phyloP scores from a whole-genome alignment of 2,888 invertebrate species.

The Hypomecis atomaria region DNA sequence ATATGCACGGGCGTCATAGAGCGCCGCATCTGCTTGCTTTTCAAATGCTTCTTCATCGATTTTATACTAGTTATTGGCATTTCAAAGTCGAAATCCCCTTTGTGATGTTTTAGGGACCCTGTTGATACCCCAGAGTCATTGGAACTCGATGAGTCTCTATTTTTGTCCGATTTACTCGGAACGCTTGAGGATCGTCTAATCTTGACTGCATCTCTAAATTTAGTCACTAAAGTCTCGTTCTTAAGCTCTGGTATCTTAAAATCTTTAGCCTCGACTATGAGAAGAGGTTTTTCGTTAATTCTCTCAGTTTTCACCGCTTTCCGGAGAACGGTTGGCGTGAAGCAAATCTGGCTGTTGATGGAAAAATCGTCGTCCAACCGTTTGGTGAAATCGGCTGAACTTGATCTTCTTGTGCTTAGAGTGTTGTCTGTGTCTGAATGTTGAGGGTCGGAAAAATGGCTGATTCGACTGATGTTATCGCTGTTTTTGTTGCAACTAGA shows the following conservation, averaged over 20 bases:
- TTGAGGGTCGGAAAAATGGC: conserved; percentile 80
- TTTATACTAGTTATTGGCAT: conserved; percentile 79
- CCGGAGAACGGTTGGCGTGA: conserved; percentile 74
- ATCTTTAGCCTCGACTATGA: conserved; percentile 60
- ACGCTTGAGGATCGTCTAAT: conserved; percentile 88
- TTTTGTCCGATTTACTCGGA: conserved; percentile 88
- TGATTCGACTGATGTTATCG: conserved; percentile 82
- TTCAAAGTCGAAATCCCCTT: conserved; percentile 86
- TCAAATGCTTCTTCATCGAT: conserved; percentile 74
- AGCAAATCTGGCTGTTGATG: conserved; percentile 67
- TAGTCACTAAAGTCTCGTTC: conserved; percentile 73
- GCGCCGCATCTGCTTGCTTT: conserved; percentile 75
- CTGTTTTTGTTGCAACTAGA: conserved; percentile 75
- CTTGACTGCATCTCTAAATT: conserved; percentile 84
- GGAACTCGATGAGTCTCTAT: conserved; percentile 88
- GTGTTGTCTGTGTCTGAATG: conserved; percentile 76
- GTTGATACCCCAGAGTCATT: conserved; percentile 89
- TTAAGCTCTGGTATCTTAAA: conserved; percentile 76
- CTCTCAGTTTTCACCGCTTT: conserved; percentile 70
- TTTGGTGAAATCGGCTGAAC: conserved; percentile 87
- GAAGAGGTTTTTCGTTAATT: conserved; percentile 65
- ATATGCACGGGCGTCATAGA: conserved; percentile 81
- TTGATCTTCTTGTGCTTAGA: conserved; percentile 81
- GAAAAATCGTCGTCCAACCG: conserved; percentile 79
- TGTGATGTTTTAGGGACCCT: conserved; percentile 86